Evolutionary conservation across 2,888 invertebrate genomes (phyloP), one percentile per base, ranked within the genome.

Genomic region (Stenchaetothrips biformis): DNA sequence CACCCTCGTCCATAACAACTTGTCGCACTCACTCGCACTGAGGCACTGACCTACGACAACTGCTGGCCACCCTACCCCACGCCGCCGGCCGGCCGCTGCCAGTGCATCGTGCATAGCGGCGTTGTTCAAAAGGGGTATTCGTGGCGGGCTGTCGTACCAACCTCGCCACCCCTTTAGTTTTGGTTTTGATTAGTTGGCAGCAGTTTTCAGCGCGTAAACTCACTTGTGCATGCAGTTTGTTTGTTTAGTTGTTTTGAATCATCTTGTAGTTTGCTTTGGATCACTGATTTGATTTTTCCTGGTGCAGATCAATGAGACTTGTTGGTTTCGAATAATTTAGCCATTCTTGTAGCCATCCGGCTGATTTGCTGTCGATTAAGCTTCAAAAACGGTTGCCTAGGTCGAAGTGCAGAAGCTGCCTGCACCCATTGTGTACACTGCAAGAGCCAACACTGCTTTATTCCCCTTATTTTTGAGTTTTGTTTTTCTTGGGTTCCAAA

Each of bases 121-220:
- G n/a, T n/a, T n/a, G n/a, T 37, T 37, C 37, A 37, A 37, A 37
- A 37, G 2, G 37, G 2, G 37, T 37, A 4, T 2, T 4, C 37
- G 37, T 37, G 2, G 37, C 37, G 37, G 37, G 37, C 37, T 4
- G 37, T 37, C 37, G 37, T 37, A 37, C 37, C 37, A 37, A 37
- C 37, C 37, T 37, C 37, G 37, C 37, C 37, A 37, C 37, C 37
- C 37, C 37, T n/a, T n/a, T n/a, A n/a, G n/a, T 37, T 37, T 37
- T 37, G 4, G 37, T 53, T 21, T 25, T 74, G 67, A 25, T 74
- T 25, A 0, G 67, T 74, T 74, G 67, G 67, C 67, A 25, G 25
- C 67, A 74, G 11, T 74, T 74, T 74, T 8, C 2, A 74, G 67
- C 67, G 67, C 67, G 67, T 21, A 74, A 74, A 74, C 67, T 25